Percentiles rank a stretch among this genome's conserved stretches.
phyloP scores from a whole-genome alignment of 2,113 vertebrate genomes.

The Burhinus oedicnemus region DNA sequence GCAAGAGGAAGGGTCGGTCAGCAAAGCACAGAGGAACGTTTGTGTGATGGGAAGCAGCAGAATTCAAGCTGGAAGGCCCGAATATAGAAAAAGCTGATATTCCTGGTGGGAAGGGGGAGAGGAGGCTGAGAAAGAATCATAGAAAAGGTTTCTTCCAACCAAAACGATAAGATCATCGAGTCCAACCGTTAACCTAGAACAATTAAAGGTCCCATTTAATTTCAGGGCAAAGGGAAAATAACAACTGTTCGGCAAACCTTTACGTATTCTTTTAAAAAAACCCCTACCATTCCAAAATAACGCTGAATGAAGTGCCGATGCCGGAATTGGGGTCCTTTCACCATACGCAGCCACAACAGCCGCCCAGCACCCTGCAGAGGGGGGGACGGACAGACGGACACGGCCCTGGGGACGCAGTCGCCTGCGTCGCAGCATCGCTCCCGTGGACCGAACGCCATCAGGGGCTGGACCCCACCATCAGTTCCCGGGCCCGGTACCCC shows the following conservation, averaged over 20 bases:
- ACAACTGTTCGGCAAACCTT: fast-evolving
- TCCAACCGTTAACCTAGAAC: background rate
- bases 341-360: fast-evolving
- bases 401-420: background rate
- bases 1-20: fast-evolving
- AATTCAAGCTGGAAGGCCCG: background rate
- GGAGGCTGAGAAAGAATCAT: background rate
- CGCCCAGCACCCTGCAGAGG: background rate
- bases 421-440: background rate
- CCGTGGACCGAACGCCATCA: fast-evolving
- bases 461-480: background rate
- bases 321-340: background rate
- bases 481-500: background rate
- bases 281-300: fast-evolving
- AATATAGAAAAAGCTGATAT: background rate
- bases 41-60: background rate
- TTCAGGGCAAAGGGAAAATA: background rate
- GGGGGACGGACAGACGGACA: background rate
- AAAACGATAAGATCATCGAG: background rate
- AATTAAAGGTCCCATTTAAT: background rate
- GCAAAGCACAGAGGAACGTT: background rate
- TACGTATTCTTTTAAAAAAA: fast-evolving
- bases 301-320: fast-evolving
- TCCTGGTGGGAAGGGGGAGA: background rate
- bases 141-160: background rate